Evolutionary conservation across 2,888 invertebrate genomes (phyloP).

Genomic region (Griposia aprilina): DNA sequence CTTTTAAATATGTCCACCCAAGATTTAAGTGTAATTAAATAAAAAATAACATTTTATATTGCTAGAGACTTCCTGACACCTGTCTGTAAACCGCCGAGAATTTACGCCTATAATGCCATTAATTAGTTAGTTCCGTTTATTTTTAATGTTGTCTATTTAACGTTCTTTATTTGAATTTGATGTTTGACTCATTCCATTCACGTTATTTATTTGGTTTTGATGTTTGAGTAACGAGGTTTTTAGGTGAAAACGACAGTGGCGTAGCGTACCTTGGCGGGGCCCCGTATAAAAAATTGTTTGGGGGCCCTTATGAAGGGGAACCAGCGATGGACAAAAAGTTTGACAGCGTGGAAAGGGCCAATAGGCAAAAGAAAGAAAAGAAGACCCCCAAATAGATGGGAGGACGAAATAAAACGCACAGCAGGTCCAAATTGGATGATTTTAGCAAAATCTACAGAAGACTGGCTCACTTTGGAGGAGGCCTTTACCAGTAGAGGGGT

Average conservation of each 20-base stretch:
- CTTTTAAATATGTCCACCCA: slow-evolving; percentile 60
- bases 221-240: slow-evolving; percentile 62
- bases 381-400: too few relatives aligned
- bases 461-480: too few relatives aligned
- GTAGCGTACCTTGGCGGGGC: too few relatives aligned
- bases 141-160: slow-evolving; percentile 70
- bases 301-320: too few relatives aligned
- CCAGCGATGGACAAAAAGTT: too few relatives aligned
- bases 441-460: too few relatives aligned
- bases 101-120: slow-evolving; percentile 69
- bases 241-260: slow-evolving; percentile 46
- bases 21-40: slow-evolving; percentile 72
- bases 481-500: too few relatives aligned
- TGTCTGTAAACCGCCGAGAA: slow-evolving; percentile 70
- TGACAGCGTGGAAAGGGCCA: too few relatives aligned
- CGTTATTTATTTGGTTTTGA: slow-evolving; percentile 68
- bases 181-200: slow-evolving; percentile 64
- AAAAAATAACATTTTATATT: slow-evolving; percentile 59
- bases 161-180: slow-evolving; percentile 69
- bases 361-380: too few relatives aligned
- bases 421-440: too few relatives aligned
- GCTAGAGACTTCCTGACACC: slow-evolving; percentile 71
- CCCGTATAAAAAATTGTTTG: too few relatives aligned
- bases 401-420: too few relatives aligned
- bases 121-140: slow-evolving; percentile 71